Percentiles rank a stretch among this genome's conserved stretches.
Evolutionary conservation across 2,113 vertebrate species (phyloP).

Genomic region (Pholis gunnellus): DNA sequence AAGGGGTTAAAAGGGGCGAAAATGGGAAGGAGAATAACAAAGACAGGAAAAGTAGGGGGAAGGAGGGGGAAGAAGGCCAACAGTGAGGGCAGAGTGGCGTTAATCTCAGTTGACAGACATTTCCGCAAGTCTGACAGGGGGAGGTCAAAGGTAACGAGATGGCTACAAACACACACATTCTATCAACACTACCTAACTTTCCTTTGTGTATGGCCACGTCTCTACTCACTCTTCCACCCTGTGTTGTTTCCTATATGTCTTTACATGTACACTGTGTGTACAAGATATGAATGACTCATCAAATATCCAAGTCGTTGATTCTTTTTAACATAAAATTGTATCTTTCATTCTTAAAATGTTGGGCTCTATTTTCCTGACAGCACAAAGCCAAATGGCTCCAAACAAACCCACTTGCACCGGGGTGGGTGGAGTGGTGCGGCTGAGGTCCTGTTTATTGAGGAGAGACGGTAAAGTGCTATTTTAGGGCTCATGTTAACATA

Average conservation of each 20-base stretch:
- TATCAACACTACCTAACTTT: conserved; percentile 18
- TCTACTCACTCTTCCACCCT: background rate
- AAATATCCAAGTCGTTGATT: background rate
- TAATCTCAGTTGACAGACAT: conserved; percentile 71
- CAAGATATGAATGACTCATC: too few species aligned
- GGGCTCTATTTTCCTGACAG: background rate
- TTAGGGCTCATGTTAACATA: background rate
- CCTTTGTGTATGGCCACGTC: background rate
- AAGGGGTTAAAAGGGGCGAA: background rate
- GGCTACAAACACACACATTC: conserved; percentile 50
- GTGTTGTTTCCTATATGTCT: background rate
- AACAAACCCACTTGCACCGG: background rate
- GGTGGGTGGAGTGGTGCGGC: background rate
- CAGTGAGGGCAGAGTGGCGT: conserved; percentile 34
- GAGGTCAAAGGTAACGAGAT: conserved; percentile 58
- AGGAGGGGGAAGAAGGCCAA: conserved; percentile 17
- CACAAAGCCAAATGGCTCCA: background rate
- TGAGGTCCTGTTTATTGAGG: background rate
- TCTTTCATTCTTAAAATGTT: background rate
- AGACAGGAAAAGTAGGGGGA: background rate
- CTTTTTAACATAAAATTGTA: background rate
- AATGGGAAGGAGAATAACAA: conserved; percentile 20
- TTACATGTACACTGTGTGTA: background rate
- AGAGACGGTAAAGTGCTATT: background rate
- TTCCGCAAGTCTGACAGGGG: conserved; percentile 56